Base-by-base conservation (phyloP, 2,113 vertebrate genomes). In the Paramisgurnus dabryanus region DNA sequence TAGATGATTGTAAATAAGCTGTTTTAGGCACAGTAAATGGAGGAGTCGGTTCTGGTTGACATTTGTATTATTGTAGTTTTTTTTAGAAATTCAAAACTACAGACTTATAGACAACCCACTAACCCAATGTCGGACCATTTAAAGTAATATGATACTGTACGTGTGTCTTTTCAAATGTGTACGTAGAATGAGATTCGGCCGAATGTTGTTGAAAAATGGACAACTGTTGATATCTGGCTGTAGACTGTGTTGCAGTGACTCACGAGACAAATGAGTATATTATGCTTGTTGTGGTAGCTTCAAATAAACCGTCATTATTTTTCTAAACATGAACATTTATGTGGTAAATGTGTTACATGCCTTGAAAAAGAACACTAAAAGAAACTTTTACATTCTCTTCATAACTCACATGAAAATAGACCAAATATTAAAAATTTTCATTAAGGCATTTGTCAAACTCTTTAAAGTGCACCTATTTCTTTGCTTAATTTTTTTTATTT, bases 1-100 rank as follows among this genome's bases (percentile, higher is more conserved):
- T 91, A 92, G 90, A 88, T 15, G 81, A 90, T 87, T 94, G 93
- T 94, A 94, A 93, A 94, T 94, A 94, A 80, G 90, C 92, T 94
- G 87, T 89, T 87, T 80, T 92, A 91, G 90, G 88, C 89, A 82
- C 90, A 88, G 88, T 91, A 85, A 85, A 87, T 88, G 89, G 89
- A 90, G 82, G 88, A 90, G 86, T 91, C 89, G 88, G 86, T 88
- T 88, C 84, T 87, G 89, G 88, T 90, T 89, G 88, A 88, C 90
- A 89, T 92, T 93, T 91, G 87, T 92, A 89, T 89, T 90, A 91
- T 86, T 89, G 84, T 89, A 88, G 91, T 87, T 90, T 80, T 86
- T 90, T 93, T 91, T 77, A 89, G 87, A 91, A 87, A 90, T 85
- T 90, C 55, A 88, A 91, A 86, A 91, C 85, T 87, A 55, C 75